Evolutionary conservation across 2,888 invertebrate species (phyloP), one percentile per base, ranked within the genome.

Genomic region (Diadegma fenestrale): DNA sequence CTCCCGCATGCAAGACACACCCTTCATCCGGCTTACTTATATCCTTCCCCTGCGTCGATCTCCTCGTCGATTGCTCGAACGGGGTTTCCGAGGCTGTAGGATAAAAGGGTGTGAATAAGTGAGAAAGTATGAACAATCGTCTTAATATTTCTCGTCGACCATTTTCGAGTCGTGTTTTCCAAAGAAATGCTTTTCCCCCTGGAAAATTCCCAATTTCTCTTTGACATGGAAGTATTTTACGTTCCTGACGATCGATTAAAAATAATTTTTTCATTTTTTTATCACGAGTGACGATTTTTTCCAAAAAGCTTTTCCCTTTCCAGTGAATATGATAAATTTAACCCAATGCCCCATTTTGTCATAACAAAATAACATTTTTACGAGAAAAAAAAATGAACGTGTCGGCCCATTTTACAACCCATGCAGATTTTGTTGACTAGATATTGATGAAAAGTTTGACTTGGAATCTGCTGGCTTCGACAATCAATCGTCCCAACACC

Each of bases 1-100:
- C 75, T 72, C 80, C 76, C 68, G 76, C 71, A 75, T 63, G 80
- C 77, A 72, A 61, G 84, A 86, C 86, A 83, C 84, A 86, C 86
- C 84, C 84, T 86, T 82, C 82, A 80, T 82, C 79, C 76, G 76
- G 75, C 76, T 76, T 58, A 73, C 76, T 72, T 58, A 73, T 80
- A 64, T 78, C 77, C 84, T 68, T 64, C 68, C 26, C 72, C 72
- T 61, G n/a, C 73, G 71, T 76, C 69, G 71, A 63, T 85, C 76
- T 80, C 64, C 66, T 77, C 51, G 71, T 75, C 77, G 68, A 82
- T 80, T 45, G 33, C 58, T 58, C 76, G 54, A 71, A 79, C 58
- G n/a, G 69, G 22, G n/a, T 80, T 48, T 41, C 41, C 63, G 51
- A 61, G 69, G 22, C 72, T 41, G 10, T 54, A 26, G 43, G 75